Conservation (phyloP, 1,140 invertebrate genomes). For the Drosophila malerkotliana region DNA sequence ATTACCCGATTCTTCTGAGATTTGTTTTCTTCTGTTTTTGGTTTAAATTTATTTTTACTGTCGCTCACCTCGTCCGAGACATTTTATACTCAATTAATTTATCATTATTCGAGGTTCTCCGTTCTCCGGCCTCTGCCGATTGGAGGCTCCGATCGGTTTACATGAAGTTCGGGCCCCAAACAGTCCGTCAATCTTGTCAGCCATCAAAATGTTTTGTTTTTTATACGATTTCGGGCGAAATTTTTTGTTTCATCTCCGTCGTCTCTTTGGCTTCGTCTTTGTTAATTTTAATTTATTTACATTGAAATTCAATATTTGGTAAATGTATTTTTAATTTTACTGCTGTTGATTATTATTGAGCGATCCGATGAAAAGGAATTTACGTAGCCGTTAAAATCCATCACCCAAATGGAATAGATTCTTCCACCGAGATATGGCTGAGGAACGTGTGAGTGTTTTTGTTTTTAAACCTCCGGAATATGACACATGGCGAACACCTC, state of each 20-base stretch:
- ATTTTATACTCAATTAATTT: slow-evolving; percentile 79
- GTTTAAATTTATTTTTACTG: slow-evolving; percentile 57
- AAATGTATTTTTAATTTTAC: slow-evolving; percentile 80
- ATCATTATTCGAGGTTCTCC: slow-evolving; percentile 69
- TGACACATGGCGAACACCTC: slow-evolving; percentile 57
- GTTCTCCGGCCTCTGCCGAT: slow-evolving; percentile 20
- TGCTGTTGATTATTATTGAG: slow-evolving; percentile 61
- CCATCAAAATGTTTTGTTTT: slow-evolving; percentile 65
- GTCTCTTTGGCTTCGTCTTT: slow-evolving; percentile 17
- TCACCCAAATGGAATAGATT: slow-evolving; percentile 44
- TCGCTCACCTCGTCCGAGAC: slow-evolving; percentile 39
- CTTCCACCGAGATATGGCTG: slow-evolving; percentile 16
- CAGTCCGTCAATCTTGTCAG: slow-evolving; percentile 42
- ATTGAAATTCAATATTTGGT: slow-evolving; percentile 83
- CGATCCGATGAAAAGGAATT: slow-evolving; percentile 64
- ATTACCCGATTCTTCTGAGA: slow-evolving; percentile 39
- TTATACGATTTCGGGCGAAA: slow-evolving; percentile 80
- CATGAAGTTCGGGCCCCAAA: neutral
- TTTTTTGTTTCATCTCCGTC: slow-evolving; percentile 23
- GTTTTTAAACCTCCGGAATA: slow-evolving; percentile 23
- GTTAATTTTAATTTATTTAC: slow-evolving; percentile 80
- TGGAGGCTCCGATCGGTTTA: slow-evolving; percentile 19
- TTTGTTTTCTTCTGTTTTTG: neutral
- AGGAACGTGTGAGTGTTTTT: neutral
- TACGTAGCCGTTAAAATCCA: slow-evolving; percentile 39